Base-by-base conservation (phyloP, 2,888 invertebrate genomes). In the Sinhomidia bicolor region DNA sequence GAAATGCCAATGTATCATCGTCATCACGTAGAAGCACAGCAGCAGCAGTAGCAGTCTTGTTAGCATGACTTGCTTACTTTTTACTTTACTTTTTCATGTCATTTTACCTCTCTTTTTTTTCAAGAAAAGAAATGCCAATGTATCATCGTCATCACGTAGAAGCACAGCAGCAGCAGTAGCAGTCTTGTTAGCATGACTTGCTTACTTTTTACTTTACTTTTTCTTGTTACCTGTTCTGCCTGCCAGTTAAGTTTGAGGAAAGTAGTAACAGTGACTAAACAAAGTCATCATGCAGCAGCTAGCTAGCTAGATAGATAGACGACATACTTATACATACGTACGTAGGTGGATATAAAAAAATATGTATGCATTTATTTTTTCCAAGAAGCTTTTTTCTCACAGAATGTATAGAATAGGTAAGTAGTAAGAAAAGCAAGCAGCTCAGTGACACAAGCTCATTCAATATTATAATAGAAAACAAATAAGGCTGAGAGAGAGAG, bases 391-490 rank as follows among this genome's bases (percentile, higher is more conserved):
- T 78, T 51, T 32, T n/a, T 29, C 76, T 41, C 32, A 36, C 26
- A 20, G 6, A 68, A 68, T 29, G 20, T 23, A 44, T 3, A 0
- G 20, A 3, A 20, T 20, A 12, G 5, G 51, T 29, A 54, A 47
- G 47, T 47, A 74, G 74, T 74, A 47, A 44, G 74, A 9, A 78
- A 78, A 54, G 54, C 54, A 78, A 78, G 54, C 57, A 54, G 78
- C 78, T 78, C 78, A 57, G 54, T 83, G 47, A 44, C 74, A 74
- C 57, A 44, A 87, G 54, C 88, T 89, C 89, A 89, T 89, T 85
- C 89, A 89, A 76, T 83, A 90, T 90, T 89, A 90, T 90, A 90
- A 90, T 90, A 89, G 85, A 90, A 90, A 89, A 88, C 90, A 90
- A 90, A 90, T 89, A 90, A 89, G 89, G 88, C 82, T 80, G 83